Base-by-base conservation (phyloP, 1,140 invertebrate genomes). In the Nylanderia fulva region DNA sequence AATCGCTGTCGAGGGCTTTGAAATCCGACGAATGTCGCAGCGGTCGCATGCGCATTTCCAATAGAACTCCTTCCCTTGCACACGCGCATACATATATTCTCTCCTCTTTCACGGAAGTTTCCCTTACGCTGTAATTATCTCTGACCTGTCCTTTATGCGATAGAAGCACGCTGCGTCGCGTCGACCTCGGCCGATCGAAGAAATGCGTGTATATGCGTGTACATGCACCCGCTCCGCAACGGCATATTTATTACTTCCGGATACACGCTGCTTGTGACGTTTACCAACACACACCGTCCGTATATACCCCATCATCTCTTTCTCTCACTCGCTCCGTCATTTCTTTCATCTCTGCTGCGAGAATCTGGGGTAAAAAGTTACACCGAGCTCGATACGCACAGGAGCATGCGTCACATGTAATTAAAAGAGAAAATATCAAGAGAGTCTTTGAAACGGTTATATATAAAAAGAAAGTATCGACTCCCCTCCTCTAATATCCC, bases 241-340 rank as follows among this genome's bases (percentile, higher is more conserved):
- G 56, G 61, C 87, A 77, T 90, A 91, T 91, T 91, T 91, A 91
- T 91, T 90, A 87, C 61, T 91, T 88, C 79, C 84, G 90, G 83
- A 91, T 86, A 24, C 85, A 56, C 18, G 74, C 61, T 60, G 74
- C 58, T 42, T n/a, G 58, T 86, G 80, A 88, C 85, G 85, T 90
- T 86, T 80, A 88, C 71, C 45, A 82, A 90, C 36, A 75, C 84
- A 52, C 27, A 48, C 60, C 8, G 21, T 54, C 21, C 33, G 27
- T 54, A 21, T 36, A 56, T 15, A 4, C 8, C 42, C n/a, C n/a
- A n/a, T n/a, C n/a, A 3, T 4, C 75, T 77, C 39, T 0, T 18
- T 61, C 45, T 5, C 5, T n/a, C n/a, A 6, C 18, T 52, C 33
- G 9, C 11, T 33, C 56, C 79, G 21, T 29, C 48, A 45, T 61